Conservation (phyloP, 2,888 invertebrate species). For the Bugulina stolonifera region DNA sequence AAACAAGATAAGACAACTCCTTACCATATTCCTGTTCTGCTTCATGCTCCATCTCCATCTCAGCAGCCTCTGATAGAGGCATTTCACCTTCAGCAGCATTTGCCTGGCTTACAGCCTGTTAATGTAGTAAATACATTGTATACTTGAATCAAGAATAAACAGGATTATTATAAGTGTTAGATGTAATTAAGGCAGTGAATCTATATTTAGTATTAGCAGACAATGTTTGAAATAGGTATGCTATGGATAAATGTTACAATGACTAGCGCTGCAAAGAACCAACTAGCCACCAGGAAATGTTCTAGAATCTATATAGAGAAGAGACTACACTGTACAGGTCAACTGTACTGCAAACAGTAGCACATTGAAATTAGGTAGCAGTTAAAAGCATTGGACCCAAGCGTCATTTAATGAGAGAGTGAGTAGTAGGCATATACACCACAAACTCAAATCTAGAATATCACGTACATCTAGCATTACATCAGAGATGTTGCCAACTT, state of each 20-base stretch:
- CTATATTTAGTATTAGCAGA: too few relatives aligned
- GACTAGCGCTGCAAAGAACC: background rate
- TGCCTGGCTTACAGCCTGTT: background rate
- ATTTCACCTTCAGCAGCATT: conserved; percentile 10
- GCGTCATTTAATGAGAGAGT: background rate
- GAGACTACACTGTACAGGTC: too few relatives aligned
- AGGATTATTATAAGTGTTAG: too few relatives aligned
- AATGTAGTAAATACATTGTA: too few relatives aligned
- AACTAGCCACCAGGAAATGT: background rate
- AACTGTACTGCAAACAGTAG: background rate
- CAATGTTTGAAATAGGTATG: too few relatives aligned
- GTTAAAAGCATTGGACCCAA: background rate
- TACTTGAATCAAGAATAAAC: too few relatives aligned
- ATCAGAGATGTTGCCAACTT: background rate
- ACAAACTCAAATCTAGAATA: background rate
- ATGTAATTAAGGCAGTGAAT: too few relatives aligned
- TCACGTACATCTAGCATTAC: background rate
- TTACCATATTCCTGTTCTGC: conserved; percentile 3
- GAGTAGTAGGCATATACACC: too few relatives aligned
- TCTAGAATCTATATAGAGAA: background rate
- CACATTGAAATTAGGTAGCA: background rate
- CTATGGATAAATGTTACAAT: background rate
- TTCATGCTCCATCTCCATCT: conserved; percentile 14
- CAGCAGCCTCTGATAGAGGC: conserved; percentile 1
- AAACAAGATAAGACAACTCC: too few relatives aligned